These are phyloP conservation scores for Pardalotus punctatus DNA, from an alignment of 2,113 vertebrate species.

Conservation along the genomic window DNA sequence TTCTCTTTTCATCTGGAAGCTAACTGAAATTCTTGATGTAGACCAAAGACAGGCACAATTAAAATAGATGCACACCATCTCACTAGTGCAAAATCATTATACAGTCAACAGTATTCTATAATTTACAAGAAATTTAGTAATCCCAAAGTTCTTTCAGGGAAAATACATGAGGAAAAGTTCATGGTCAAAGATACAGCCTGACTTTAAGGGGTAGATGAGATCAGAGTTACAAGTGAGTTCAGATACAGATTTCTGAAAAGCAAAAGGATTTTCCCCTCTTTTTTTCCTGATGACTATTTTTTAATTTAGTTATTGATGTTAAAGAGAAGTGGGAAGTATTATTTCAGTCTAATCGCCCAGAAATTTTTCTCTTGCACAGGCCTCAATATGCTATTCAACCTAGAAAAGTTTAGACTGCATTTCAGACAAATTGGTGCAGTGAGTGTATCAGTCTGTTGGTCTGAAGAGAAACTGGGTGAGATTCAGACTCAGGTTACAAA, in stretches of 20 bases:
- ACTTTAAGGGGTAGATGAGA: neutral
- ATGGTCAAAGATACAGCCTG: neutral
- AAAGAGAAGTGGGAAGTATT: neutral
- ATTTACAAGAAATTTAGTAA: neutral
- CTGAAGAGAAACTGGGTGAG: neutral
- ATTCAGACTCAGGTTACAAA: neutral
- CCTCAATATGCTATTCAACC: neutral
- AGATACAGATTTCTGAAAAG: neutral
- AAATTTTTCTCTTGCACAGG: neutral
- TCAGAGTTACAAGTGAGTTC: neutral
- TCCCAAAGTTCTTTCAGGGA: neutral
- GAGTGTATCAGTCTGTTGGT: neutral
- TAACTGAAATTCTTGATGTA: conserved; percentile 32
- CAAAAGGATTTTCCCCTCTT: neutral
- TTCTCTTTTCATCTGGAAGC: neutral
- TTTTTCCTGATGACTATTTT: neutral
- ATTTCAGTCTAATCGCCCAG: neutral
- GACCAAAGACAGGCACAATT: neutral
- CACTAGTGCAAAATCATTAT: neutral
- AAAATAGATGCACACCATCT: neutral
- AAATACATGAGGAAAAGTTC: neutral
- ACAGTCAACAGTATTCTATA: neutral
- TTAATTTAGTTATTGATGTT: neutral
- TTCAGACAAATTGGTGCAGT: neutral
- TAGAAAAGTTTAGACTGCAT: neutral